Percentiles rank a stretch among this genome's conserved stretches.
Conservation (phyloP, 2,888 invertebrate genomes). For the Plebejus anna region DNA sequence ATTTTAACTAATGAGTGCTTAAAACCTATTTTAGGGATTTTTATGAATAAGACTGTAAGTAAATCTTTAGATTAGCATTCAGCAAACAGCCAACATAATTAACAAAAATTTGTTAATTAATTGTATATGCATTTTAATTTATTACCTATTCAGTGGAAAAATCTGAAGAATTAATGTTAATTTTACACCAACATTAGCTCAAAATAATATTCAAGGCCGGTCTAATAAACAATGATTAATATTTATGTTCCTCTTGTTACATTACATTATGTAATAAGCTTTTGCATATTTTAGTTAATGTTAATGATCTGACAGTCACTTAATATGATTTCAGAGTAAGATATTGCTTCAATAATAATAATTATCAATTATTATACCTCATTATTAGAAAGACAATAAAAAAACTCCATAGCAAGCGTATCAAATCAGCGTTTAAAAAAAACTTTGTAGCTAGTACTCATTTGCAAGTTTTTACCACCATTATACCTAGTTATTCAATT, state of each 20-base stretch:
- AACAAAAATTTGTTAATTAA: conserved; percentile 3
- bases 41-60: too few species aligned
- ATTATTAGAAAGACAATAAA: neutral
- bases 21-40: too few species aligned
- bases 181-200: conserved; percentile 6
- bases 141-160: neutral
- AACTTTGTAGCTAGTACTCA: neutral
- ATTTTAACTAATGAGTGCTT: too few species aligned
- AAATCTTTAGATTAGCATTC: neutral
- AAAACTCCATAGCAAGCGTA: neutral
- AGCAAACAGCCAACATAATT: neutral
- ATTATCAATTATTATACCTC: neutral
- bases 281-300: neutral
- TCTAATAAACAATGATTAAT: neutral
- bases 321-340: neutral
- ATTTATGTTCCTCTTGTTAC: neutral
- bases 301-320: neutral
- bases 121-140: neutral
- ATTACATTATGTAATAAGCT: neutral
- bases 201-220: neutral
- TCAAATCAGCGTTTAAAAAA: too few species aligned
- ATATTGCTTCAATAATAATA: neutral
- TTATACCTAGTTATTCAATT: too few species aligned
- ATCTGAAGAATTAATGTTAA: neutral
- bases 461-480: too few species aligned